phyloP scores from a whole-genome alignment of 2,888 invertebrate species.

The Acronicta aceris region DNA sequence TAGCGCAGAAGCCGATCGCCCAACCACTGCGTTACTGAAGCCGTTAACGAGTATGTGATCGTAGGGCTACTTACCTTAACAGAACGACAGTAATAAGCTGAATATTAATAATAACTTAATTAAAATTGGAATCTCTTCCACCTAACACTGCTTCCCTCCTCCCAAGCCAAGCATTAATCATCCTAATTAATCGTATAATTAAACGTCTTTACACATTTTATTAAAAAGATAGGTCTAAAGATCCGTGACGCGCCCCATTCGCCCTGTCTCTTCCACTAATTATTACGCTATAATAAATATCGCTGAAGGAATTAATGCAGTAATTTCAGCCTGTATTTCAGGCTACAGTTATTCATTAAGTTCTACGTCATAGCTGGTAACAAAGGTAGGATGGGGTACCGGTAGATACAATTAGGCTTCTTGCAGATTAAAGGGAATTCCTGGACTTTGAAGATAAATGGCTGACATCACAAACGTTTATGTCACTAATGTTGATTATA shows the following conservation, averaged over 20 bases:
- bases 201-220: conserved; percentile 52
- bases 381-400: conserved; percentile 44
- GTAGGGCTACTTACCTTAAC: neutral
- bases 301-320: conserved; percentile 68
- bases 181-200: conserved; percentile 53
- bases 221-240: conserved; percentile 49
- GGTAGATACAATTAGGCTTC: conserved; percentile 31
- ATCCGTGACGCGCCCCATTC: conserved; percentile 20
- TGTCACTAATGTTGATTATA: too few relatives aligned
- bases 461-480: too few relatives aligned
- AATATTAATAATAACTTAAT: conserved; percentile 53
- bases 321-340: conserved; percentile 66
- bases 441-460: neutral
- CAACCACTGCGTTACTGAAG: too few relatives aligned
- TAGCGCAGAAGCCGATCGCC: too few relatives aligned
- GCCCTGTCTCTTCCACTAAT: conserved; percentile 59
- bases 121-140: conserved; percentile 46
- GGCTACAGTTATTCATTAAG: conserved; percentile 65
- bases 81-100: neutral
- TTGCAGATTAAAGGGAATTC: conserved; percentile 19
- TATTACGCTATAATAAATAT: conserved; percentile 71
- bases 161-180: conserved; percentile 51
- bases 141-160: conserved; percentile 46
- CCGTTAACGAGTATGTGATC: too few relatives aligned
- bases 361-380: conserved; percentile 59